These are phyloP conservation scores for Ganaspis sp. DNA, from an alignment of 1,140 invertebrate genomes.

Conservation along the genomic window DNA sequence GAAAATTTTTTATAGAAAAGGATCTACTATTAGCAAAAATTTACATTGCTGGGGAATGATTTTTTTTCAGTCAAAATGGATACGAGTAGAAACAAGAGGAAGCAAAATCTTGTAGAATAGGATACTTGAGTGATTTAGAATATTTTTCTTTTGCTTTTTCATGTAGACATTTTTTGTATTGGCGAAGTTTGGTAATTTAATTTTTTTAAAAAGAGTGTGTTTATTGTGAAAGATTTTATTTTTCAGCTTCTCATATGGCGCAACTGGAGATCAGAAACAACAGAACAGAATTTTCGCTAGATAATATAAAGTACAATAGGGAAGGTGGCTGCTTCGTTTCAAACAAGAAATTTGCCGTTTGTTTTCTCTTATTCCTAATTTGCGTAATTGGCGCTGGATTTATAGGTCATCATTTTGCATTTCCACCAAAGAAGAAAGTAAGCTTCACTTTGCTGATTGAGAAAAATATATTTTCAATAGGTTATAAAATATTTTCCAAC, in stretches of 20 bases:
- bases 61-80: no score
- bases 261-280: conserved; percentile 49
- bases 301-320: conserved; percentile 61
- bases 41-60: no score
- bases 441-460: no score
- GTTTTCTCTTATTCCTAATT: conserved; percentile 57
- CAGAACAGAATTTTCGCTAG: conserved; percentile 59
- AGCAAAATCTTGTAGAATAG: no score
- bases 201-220: no score
- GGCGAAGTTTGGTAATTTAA: no score
- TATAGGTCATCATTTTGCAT: conserved; percentile 61
- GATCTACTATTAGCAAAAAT: no score
- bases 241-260: conserved; percentile 62
- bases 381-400: conserved; percentile 57
- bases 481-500: background rate
- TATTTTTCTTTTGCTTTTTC: no score
- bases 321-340: conserved; percentile 67
- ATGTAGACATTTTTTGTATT: no score
- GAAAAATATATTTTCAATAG: background rate
- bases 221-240: conserved; percentile 22
- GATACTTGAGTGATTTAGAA: no score
- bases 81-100: no score
- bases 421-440: conserved; percentile 56
- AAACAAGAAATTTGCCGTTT: conserved; percentile 60
- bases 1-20: no score